Conservation (phyloP, 2,888 invertebrate species). For the Hypsopygia costalis region DNA sequence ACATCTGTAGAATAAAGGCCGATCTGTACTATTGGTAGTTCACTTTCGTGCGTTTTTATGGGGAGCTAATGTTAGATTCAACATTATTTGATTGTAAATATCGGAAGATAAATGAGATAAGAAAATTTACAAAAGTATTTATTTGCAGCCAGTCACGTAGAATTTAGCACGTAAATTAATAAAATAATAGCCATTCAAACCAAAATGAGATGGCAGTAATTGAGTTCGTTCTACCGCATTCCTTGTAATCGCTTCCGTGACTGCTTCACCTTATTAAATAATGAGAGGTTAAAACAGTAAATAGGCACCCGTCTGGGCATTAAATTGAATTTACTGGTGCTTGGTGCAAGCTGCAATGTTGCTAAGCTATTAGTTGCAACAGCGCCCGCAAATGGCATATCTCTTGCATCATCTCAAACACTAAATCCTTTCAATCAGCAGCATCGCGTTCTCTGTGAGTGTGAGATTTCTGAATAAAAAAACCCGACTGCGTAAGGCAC, state of each 20-base stretch:
- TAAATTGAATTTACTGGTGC: conserved; percentile 7
- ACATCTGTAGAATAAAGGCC: too few species aligned
- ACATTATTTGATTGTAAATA: too few species aligned
- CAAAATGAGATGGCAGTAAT: conserved; percentile 2
- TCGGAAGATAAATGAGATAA: too few species aligned
- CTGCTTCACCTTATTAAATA: conserved; percentile 8
- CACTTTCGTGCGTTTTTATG: too few species aligned
- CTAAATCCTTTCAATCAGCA: too few species aligned
- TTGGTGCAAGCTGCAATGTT: conserved; percentile 10
- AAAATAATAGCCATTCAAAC: background rate
- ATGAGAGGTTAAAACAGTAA: conserved; percentile 5
- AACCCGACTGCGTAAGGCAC: too few species aligned
- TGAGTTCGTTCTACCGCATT: conserved; percentile 28
- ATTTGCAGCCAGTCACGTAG: too few species aligned
- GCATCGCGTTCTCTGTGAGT: too few species aligned
- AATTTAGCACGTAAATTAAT: background rate
- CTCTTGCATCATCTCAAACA: conserved; percentile 20
- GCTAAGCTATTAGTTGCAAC: conserved; percentile 1
- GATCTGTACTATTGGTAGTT: too few species aligned
- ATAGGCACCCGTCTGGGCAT: conserved; percentile 9
- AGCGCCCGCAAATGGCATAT: conserved; percentile 30
- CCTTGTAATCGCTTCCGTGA: conserved; percentile 17
- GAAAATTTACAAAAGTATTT: too few species aligned
- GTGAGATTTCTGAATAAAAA: too few species aligned
- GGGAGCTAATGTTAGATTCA: too few species aligned